Evolutionary conservation across 2,888 invertebrate genomes (phyloP), one percentile per base, ranked within the genome.

Genomic region (Ormia ochracea): DNA sequence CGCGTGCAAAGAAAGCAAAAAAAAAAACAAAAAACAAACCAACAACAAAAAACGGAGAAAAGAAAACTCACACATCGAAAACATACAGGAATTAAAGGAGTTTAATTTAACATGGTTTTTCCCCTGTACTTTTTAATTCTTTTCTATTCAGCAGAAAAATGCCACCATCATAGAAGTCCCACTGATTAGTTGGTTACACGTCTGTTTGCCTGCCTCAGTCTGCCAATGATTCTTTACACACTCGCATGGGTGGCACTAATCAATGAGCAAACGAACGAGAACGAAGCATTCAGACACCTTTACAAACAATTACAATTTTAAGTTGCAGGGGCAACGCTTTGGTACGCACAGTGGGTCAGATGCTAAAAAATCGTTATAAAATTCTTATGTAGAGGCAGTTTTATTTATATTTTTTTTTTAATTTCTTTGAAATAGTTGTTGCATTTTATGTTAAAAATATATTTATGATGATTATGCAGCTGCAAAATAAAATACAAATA

Each of bases 41-140:
- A n/a, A n/a, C n/a, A 23, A 19, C 26, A 9, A 36, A 33, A 12
- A 21, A 63, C 36, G 21, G 9, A 12, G 4, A 23, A 61, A 12
- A 63, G 45, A 10, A 31, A 54, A 21, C 10, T 58, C 28, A 50
- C 12, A 26, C 41, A 65, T 28, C 1, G 21, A 31, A 21, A 10
- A 50, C 10, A 65, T 12, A 33, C 50, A 61, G 41, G 65, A 74
- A 74, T 58, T 65, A 83, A 83, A 84, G 86, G 84, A 84, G 82
- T 84, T 81, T 77, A 78, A 74, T 69, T 69, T 52, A 72, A 66
- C 48, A 61, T 48, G n/a, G 28, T 48, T 21, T 28, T 45, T 21
- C 1, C 4, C 14, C 33, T 23, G 31, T 26, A 6, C 21, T 33
- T 2, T 54, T 31, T 19, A 33, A 43, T 31, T 69, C 19, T 23